Conservation (phyloP, 1,140 invertebrate genomes). For the Rhopalosiphum padi region DNA sequence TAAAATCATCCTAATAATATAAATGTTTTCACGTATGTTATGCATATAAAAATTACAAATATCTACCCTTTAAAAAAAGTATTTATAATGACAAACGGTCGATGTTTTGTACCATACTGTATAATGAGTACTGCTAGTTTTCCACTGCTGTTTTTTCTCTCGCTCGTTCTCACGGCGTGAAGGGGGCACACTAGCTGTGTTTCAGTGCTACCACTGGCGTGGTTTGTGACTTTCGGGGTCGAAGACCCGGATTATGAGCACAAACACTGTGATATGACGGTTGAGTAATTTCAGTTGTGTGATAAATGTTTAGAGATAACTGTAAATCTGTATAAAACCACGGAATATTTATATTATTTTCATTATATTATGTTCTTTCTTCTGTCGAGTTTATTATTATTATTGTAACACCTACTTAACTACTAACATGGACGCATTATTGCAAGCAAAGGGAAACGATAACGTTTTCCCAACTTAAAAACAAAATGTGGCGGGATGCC, state of each 20-base stretch:
- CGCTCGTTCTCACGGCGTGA: conserved; percentile 43
- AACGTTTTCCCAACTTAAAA: conserved; percentile 42
- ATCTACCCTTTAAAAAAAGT: neutral
- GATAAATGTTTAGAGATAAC: conserved; percentile 55
- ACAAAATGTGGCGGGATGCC: conserved; percentile 29
- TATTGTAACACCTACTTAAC: conserved; percentile 53
- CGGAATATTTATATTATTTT: conserved; percentile 46
- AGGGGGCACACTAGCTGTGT: conserved; percentile 44
- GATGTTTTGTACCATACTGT: conserved; percentile 46
- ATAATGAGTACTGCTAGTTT: conserved; percentile 52
- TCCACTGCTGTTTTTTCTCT: conserved; percentile 45
- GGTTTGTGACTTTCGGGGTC: conserved; percentile 57
- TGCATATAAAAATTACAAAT: neutral
- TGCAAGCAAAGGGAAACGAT: conserved; percentile 28
- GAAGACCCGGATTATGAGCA: conserved; percentile 57
- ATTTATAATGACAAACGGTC: neutral
- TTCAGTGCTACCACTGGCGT: conserved; percentile 56
- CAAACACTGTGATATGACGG: conserved; percentile 48
- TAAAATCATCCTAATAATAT: neutral
- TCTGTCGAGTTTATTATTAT: conserved; percentile 35
- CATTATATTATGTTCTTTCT: neutral
- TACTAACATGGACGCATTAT: conserved; percentile 12
- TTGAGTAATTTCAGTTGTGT: conserved; percentile 56
- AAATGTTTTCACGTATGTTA: neutral
- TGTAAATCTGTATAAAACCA: conserved; percentile 54